phyloP scores from a whole-genome alignment of 2,888 invertebrate species.

The Noctuana brunneofusca region DNA sequence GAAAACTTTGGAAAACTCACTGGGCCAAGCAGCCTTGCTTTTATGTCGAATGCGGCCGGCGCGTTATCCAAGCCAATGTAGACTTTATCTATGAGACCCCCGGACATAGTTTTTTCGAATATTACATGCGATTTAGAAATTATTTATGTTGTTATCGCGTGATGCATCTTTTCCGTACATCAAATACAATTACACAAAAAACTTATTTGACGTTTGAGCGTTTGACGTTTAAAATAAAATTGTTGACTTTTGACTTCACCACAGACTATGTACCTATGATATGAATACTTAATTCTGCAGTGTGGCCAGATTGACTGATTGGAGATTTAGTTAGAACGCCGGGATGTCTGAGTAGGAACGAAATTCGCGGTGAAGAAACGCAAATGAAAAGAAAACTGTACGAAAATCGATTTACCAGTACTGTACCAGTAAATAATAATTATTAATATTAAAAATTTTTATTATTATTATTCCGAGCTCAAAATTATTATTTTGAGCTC shows the following conservation, averaged over 20 bases:
- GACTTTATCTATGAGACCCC: constrained; percentile 86
- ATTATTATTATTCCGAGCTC: too few species aligned
- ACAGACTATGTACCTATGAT: too few species aligned
- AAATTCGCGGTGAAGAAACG: too few species aligned
- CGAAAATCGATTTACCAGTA: too few species aligned
- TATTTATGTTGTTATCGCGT: constrained; percentile 47
- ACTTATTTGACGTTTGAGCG: constrained; percentile 19
- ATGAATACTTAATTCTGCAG: too few species aligned
- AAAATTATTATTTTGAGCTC: too few species aligned
- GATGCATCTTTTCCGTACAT: constrained; percentile 60
- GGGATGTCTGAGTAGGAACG: too few species aligned
- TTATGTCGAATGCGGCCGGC: constrained; percentile 88
- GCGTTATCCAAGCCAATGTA: constrained; percentile 90
- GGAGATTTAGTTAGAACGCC: too few species aligned
- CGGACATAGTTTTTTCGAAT: constrained; percentile 64
- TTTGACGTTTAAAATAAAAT: background rate
- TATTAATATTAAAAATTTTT: too few species aligned
- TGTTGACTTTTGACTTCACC: background rate
- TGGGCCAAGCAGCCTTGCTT: constrained; percentile 87
- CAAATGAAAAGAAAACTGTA: too few species aligned
- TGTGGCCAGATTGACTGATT: too few species aligned
- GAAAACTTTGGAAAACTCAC: constrained; percentile 54
- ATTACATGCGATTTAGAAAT: constrained; percentile 43
- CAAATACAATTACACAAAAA: background rate
- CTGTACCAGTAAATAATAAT: too few species aligned